These are phyloP conservation scores for Terrapene triunguis DNA, from an alignment of 2,113 vertebrate species.

Conservation along the genomic window DNA sequence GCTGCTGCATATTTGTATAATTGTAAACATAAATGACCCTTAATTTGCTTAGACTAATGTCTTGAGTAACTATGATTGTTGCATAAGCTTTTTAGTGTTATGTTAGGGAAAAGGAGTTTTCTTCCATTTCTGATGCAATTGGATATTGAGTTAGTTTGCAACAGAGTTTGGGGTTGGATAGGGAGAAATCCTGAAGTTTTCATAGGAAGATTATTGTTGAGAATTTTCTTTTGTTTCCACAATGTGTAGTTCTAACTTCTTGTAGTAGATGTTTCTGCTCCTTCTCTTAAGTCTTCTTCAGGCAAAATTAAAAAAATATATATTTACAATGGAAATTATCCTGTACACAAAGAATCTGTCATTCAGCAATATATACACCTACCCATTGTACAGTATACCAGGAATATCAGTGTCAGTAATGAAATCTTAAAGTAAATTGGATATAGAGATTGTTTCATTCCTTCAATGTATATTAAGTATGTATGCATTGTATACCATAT, in stretches of 20 bases:
- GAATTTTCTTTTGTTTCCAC: not conserved
- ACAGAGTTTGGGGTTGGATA: not conserved
- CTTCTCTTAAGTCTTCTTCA: not conserved
- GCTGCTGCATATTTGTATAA: conserved; percentile 41
- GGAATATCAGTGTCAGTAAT: not conserved
- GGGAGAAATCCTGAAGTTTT: not conserved
- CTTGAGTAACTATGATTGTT: not conserved
- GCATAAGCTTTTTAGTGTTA: not conserved
- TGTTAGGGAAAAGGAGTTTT: not conserved
- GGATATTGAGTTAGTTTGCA: not conserved
- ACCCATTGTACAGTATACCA: not conserved
- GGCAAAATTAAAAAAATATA: not conserved
- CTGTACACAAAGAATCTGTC: not conserved
- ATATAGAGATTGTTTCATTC: not conserved
- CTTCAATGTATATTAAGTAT: conserved; percentile 62
- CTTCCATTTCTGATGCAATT: not conserved
- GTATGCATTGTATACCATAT: conserved; percentile 35
- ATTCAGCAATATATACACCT: not conserved
- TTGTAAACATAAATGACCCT: conserved; percentile 59
- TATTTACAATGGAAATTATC: not conserved
- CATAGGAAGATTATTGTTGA: not conserved
- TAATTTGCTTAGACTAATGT: conserved; percentile 59
- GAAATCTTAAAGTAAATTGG: not conserved
- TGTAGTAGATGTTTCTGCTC: not conserved
- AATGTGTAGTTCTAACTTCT: not conserved